phyloP scores from a whole-genome alignment of 2,888 invertebrate species.

The Cephonodes hylas region DNA sequence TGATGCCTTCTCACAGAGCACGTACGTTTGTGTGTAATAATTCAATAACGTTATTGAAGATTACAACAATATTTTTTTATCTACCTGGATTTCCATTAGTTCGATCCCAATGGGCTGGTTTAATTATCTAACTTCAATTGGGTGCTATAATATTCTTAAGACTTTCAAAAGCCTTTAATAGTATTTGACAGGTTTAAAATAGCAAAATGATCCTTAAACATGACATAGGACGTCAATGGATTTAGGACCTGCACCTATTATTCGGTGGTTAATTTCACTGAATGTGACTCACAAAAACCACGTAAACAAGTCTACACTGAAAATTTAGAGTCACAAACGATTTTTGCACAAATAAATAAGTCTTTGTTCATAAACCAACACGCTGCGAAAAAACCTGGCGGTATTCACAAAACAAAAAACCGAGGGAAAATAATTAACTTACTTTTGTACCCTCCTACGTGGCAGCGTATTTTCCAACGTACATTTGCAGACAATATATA shows the following conservation, averaged over 20 bases:
- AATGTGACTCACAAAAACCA: background rate
- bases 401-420: background rate
- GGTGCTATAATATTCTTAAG: no score
- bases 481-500: background rate
- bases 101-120: no score
- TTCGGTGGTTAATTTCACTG: no score
- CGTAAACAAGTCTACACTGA: background rate
- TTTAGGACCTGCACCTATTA: no score
- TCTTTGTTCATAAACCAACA: background rate
- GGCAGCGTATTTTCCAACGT: background rate
- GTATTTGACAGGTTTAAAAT: no score
- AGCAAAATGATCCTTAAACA: no score
- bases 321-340: background rate
- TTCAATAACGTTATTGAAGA: no score
- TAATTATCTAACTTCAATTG: no score
- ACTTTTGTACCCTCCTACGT: background rate
- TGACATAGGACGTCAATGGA: no score
- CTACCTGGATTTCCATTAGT: no score
- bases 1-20: background rate
- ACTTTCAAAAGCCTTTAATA: no score
- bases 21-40: background rate
- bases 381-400: background rate
- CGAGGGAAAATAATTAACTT: background rate
- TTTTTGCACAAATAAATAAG: background rate
- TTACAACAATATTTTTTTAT: no score